These are phyloP conservation scores for Lithodes maja DNA, from an alignment of 2,888 invertebrate species.

Conservation along the genomic window DNA sequence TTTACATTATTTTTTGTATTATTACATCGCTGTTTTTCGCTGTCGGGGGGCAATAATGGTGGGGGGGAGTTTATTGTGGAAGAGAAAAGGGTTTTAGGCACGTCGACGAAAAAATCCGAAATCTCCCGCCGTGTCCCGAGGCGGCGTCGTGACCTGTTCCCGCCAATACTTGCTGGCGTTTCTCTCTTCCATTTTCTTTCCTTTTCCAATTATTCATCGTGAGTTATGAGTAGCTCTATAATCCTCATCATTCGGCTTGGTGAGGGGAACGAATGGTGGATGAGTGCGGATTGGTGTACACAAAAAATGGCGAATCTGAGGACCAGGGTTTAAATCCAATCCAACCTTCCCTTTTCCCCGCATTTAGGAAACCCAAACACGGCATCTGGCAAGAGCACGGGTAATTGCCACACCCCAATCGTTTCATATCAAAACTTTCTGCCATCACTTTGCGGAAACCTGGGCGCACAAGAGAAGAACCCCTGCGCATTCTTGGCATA, in stretches of 20 bases:
- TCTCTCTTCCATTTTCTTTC: constrained; percentile 17
- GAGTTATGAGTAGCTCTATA: constrained; percentile 23
- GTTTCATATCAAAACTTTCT: constrained; percentile 50
- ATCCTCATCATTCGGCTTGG: not conserved
- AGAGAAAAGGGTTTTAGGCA: not conserved
- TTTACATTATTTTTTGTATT: not conserved
- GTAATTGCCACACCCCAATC: constrained; percentile 55
- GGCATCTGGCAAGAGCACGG: constrained; percentile 37
- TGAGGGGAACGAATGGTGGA: not conserved
- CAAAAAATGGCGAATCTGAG: not conserved
- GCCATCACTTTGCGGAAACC: constrained; percentile 29
- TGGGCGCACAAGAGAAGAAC: not conserved
- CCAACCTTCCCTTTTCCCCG: not conserved
- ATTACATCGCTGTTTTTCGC: not conserved
- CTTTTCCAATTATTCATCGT: constrained; percentile 21
- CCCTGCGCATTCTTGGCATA: not conserved
- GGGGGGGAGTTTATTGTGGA: not conserved
- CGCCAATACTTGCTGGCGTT: not conserved
- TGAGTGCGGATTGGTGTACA: not conserved
- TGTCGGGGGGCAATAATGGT: not conserved
- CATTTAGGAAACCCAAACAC: not conserved
- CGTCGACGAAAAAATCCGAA: constrained; percentile 1
- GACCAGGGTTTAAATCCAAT: not conserved
- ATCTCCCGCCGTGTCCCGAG: not conserved
- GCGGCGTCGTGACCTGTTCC: not conserved